Percentiles rank a stretch among this genome's conserved stretches.
phyloP scores from a whole-genome alignment of 2,888 invertebrate genomes.

The Stegophylla sp. region DNA sequence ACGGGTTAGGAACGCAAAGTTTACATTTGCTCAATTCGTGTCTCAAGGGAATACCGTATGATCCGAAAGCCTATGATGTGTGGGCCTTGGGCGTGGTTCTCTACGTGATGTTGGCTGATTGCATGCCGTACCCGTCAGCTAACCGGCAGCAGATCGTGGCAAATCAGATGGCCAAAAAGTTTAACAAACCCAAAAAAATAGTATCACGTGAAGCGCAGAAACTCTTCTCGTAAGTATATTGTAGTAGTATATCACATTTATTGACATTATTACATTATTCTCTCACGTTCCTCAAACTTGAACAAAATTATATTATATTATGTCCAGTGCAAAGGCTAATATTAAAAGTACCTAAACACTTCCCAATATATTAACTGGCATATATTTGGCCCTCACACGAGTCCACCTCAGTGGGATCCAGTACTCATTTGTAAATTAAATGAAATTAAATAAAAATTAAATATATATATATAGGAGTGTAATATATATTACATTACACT shows the following conservation, averaged over 20 bases:
- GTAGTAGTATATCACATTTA: no score
- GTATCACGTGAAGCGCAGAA: constrained; percentile 24
- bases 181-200: constrained; percentile 1
- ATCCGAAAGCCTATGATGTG: constrained; percentile 71
- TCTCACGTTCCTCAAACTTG: no score
- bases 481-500: no score
- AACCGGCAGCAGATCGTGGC: constrained; percentile 31
- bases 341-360: not conserved
- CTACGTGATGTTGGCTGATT: constrained; percentile 67
- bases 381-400: not conserved
- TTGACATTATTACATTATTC: not conserved
- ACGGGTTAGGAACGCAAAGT: no score
- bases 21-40: no score
- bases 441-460: no score
- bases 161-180: constrained; percentile 28
- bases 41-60: constrained; percentile 67
- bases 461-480: no score
- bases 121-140: constrained; percentile 22
- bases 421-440: no score
- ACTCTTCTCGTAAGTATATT: constrained; percentile 24
- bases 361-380: not conserved
- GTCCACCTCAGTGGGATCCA: no score
- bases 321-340: not conserved
- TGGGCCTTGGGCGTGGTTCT: constrained; percentile 73
- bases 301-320: not conserved